A percentile compares a stretch with the other conserved stretches of the same genome.
Conservation (phyloP, 1,140 invertebrate genomes). For the Pectinophora gossypiella region DNA sequence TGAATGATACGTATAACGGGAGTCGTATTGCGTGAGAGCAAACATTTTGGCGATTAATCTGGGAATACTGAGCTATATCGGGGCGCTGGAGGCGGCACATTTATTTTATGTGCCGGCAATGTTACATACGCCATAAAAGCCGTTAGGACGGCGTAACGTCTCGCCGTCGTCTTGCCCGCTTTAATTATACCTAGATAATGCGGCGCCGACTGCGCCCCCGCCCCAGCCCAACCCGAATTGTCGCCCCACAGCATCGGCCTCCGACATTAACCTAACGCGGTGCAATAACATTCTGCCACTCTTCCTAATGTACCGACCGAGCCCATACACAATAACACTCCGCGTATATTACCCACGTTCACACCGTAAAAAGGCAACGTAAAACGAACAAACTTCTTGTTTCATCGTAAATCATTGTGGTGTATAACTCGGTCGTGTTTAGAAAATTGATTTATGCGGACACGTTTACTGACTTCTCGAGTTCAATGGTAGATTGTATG, state of each 20-base stretch:
- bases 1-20: slow-evolving; percentile 44
- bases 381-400: slow-evolving; percentile 32
- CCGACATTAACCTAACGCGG: slow-evolving; percentile 53
- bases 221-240: slow-evolving; percentile 15
- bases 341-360: slow-evolving; percentile 16
- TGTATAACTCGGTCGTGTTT: slow-evolving; percentile 48
- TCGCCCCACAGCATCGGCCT: slow-evolving; percentile 26
- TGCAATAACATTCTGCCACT: slow-evolving; percentile 58
- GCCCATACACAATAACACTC: slow-evolving; percentile 24
- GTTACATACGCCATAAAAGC: slow-evolving; percentile 74
- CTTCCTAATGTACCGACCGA: slow-evolving; percentile 43
- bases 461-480: slow-evolving; percentile 52
- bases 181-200: slow-evolving; percentile 68
- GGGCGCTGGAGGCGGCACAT: slow-evolving; percentile 65
- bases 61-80: slow-evolving; percentile 57
- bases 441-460: slow-evolving; percentile 63
- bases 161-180: slow-evolving; percentile 67
- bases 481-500: slow-evolving; percentile 47
- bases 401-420: slow-evolving; percentile 41
- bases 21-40: slow-evolving; percentile 53
- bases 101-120: slow-evolving; percentile 73
- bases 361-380: slow-evolving; percentile 14
- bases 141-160: slow-evolving; percentile 70
- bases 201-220: slow-evolving; percentile 45
- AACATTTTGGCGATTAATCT: slow-evolving; percentile 71